These are phyloP conservation scores for Galeopsomyia nigrocyanea DNA, from an alignment of 2,888 invertebrate genomes.

Conservation along the genomic window DNA sequence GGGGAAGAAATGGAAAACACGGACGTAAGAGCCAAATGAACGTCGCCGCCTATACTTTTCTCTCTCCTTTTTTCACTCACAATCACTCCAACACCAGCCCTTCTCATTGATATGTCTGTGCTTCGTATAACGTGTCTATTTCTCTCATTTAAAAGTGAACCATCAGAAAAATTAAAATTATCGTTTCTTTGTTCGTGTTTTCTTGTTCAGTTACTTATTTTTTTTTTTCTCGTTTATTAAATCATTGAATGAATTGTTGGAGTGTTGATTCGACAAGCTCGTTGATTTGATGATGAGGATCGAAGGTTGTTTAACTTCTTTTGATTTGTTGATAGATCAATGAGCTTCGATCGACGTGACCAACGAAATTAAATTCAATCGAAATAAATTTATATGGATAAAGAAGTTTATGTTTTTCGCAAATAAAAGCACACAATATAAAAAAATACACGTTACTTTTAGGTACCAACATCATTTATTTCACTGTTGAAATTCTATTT, in stretches of 20 bases:
- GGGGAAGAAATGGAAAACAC: slow-evolving; percentile 88
- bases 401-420: slow-evolving; percentile 20
- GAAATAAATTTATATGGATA: background rate
- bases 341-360: too few relatives aligned
- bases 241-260: too few relatives aligned
- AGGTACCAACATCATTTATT: slow-evolving; percentile 3
- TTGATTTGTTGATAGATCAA: too few relatives aligned
- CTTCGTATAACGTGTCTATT: slow-evolving; percentile 28
- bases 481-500: too few relatives aligned
- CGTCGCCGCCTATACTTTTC: slow-evolving; percentile 8
- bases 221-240: slow-evolving; percentile 26
- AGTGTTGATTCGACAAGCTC: too few relatives aligned
- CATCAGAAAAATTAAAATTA: background rate
- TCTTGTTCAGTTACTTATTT: background rate
- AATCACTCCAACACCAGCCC: slow-evolving; percentile 7
- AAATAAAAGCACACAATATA: slow-evolving; percentile 30
- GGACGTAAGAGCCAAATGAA: slow-evolving; percentile 80
- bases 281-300: too few relatives aligned
- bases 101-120: background rate
- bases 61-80: slow-evolving; percentile 15
- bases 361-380: too few relatives aligned
- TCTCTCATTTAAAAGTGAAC: background rate
- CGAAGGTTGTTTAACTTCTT: too few relatives aligned
- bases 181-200: slow-evolving; percentile 18
- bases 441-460: slow-evolving; percentile 6